Evolutionary conservation across 2,113 vertebrate species (phyloP), one percentile per base, ranked within the genome.

Genomic region (Pygathrix nemaeus): DNA sequence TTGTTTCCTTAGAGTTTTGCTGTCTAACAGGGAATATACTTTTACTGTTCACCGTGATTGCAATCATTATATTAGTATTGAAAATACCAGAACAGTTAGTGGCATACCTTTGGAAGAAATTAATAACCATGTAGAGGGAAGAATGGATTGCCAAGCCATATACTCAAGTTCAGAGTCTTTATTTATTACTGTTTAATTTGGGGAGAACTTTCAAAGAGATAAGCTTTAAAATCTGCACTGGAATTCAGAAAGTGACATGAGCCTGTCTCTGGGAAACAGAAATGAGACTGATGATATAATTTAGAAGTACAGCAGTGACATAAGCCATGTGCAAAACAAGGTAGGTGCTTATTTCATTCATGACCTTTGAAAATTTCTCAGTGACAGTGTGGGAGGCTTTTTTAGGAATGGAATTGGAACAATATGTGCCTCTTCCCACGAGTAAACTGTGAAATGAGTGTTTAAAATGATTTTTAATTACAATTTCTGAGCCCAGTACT

Each of bases 391-490:
- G 70, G 86, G 94, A 92, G 80, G 80, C 21, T 35, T 80, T 88
- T 87, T 92, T 32, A 87, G 80, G 35, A 93, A 66, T 57, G 35
- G 32, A 90, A 52, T 32, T 93, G 43, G 94, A 96, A 96, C 95
- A 97, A 93, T 70, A 94, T 93, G 82, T 97, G 68, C 87, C 87
- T 75, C 73, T 92, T 97, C 75, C 52, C 64, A 84, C 5, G 35
- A 96, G 61, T 97, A 92, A 97, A 96, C 61, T 94, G 83, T 81
- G 70, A 97, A 87, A 90, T 96, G 52, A 81, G 25, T 78, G n/a
- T 98, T 98, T 73, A 94, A 96, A 90, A 85, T 91, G 38, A n/a
- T 87, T 91, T 97, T 85, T 93, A 96, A 96, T 95, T 96, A 79
- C 23, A 57, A 11, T 97, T 97, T 96, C 73, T 97, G 73, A 95